A percentile compares a stretch with the other conserved stretches of the same genome.
These are phyloP conservation scores for Lithobates sylvaticus DNA, from an alignment of 2,797 vertebrate species.

Conservation along the genomic window DNA sequence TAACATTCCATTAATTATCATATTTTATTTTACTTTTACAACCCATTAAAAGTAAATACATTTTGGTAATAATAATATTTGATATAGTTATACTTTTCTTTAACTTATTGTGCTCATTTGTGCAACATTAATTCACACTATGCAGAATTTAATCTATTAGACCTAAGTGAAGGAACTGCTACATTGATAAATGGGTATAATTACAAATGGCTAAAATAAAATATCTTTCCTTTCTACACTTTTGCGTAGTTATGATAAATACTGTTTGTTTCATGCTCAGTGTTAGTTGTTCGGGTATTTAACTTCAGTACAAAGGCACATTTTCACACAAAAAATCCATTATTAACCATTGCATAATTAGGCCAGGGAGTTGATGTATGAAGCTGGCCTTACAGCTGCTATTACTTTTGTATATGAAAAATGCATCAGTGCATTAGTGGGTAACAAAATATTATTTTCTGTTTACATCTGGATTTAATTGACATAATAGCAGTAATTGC, in stretches of 20 bases:
- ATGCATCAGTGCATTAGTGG: constrained; percentile 20
- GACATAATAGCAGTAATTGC: constrained; percentile 34
- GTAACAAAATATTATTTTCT: constrained; percentile 24
- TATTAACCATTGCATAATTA: constrained; percentile 57
- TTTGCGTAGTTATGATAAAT: constrained; percentile 43
- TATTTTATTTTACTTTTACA: constrained; percentile 22
- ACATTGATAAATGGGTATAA: constrained; percentile 59
- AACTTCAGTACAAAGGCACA: constrained; percentile 41
- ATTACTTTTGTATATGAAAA: constrained; percentile 45
- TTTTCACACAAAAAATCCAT: constrained; percentile 41
- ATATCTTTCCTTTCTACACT: constrained; percentile 44
- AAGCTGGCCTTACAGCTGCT: constrained; percentile 38
- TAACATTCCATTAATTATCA: not conserved
- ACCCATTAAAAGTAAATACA: constrained; percentile 16
- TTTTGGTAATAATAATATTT: constrained; percentile 12
- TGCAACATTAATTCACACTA: constrained; percentile 41
- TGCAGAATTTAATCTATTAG: constrained; percentile 49
- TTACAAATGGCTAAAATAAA: constrained; percentile 57
- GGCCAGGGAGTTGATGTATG: constrained; percentile 39
- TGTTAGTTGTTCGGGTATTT: constrained; percentile 32
- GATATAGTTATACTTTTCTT: constrained; percentile 24
- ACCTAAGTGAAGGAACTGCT: constrained; percentile 47
- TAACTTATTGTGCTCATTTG: constrained; percentile 29
- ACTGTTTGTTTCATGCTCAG: constrained; percentile 26
- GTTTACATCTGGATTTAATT: constrained; percentile 32